Evolutionary conservation across 1,140 invertebrate species (phyloP).

Genomic region (Zaprionus camerounensis): DNA sequence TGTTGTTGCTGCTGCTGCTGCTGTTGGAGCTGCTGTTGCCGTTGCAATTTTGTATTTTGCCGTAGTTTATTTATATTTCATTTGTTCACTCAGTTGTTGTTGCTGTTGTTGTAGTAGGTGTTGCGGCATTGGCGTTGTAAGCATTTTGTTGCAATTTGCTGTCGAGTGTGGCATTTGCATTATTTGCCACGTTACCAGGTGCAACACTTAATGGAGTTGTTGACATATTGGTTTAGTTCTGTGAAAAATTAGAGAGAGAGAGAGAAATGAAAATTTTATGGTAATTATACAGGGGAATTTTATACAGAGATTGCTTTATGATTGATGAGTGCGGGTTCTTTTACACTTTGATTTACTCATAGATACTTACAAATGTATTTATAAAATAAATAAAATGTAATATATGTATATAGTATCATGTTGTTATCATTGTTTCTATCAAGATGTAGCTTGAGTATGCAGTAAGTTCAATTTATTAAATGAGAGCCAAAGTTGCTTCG

Average conservation of each 20-base stretch:
- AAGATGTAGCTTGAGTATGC: too few species aligned
- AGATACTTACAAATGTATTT: too few species aligned
- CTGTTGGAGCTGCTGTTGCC: background rate
- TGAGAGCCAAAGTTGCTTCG: too few species aligned
- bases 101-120: constrained; percentile 27
- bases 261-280: background rate
- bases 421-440: too few species aligned
- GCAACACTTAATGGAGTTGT: constrained; percentile 13
- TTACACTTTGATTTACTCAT: too few species aligned
- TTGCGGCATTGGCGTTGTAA: constrained; percentile 43
- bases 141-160: constrained; percentile 63
- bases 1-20: constrained; percentile 2
- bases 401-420: too few species aligned
- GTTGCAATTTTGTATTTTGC: constrained; percentile 19
- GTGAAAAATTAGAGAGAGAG: background rate
- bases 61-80: constrained; percentile 31
- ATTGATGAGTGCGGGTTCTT: too few species aligned
- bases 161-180: constrained; percentile 58
- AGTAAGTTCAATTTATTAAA: too few species aligned
- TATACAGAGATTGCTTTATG: background rate
- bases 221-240: constrained; percentile 28
- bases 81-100: constrained; percentile 44
- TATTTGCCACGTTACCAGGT: constrained; percentile 39
- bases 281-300: too few species aligned
- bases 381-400: too few species aligned